Evolutionary conservation across 2,797 vertebrate species (phyloP).

Genomic region (Platalea minor): DNA sequence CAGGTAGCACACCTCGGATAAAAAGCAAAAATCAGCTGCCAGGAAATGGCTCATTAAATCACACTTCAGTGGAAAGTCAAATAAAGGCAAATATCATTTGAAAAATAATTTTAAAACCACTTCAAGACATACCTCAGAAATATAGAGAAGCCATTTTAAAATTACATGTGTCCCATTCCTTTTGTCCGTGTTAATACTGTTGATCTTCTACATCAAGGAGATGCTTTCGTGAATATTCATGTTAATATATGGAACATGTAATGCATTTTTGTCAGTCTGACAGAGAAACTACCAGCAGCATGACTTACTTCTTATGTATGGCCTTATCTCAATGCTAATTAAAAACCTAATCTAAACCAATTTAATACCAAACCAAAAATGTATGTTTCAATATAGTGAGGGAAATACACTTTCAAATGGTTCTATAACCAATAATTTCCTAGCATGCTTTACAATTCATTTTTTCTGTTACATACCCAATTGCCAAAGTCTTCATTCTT

Average conservation of each 20-base stretch:
- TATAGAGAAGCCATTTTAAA: neutral
- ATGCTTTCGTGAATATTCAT: neutral
- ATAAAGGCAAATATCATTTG: neutral
- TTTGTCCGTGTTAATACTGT: neutral
- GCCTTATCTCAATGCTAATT: conserved; percentile 8
- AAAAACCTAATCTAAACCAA: conserved; percentile 15
- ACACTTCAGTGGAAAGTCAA: neutral
- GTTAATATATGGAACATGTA: neutral
- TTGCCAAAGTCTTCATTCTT: neutral
- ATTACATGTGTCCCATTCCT: neutral
- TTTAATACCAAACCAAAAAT: conserved; percentile 22
- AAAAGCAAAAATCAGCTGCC: neutral
- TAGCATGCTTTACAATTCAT: neutral
- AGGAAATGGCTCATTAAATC: neutral
- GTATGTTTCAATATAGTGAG: neutral
- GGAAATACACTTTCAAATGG: neutral
- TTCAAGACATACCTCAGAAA: neutral
- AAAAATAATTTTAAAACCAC: conserved; percentile 22
- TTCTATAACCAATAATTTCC: neutral
- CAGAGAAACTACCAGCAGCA: conserved; percentile 1
- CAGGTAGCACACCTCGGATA: neutral
- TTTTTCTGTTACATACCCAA: neutral
- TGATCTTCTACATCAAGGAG: neutral
- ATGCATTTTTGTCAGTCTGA: neutral
- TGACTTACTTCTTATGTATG: conserved; percentile 55